A percentile compares a stretch with the other conserved stretches of the same genome.
Conservation (phyloP, 2,113 vertebrate genomes). For the Cinclus cinclus region DNA sequence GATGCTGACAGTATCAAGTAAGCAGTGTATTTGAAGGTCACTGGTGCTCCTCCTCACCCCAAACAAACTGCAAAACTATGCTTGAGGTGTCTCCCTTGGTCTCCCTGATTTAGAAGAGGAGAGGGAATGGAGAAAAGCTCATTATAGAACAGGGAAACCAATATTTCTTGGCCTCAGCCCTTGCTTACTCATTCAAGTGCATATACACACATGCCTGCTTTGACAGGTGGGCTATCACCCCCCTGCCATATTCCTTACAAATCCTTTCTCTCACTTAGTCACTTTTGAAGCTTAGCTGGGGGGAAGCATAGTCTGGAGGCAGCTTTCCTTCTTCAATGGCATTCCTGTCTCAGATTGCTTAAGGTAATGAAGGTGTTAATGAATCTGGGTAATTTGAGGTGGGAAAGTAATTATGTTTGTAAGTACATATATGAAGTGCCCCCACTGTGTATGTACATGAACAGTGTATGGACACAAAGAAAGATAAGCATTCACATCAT, state of each 20-base stretch:
- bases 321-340: background rate
- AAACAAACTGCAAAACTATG: background rate
- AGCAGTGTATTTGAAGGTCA: conserved; percentile 11
- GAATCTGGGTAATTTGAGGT: background rate
- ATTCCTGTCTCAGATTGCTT: background rate
- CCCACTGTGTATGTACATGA: background rate
- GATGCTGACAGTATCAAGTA: background rate
- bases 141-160: too few relatives aligned
- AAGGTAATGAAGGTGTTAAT: background rate
- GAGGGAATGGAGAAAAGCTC: background rate
- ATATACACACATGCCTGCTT: accelerated
- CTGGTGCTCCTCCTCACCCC: background rate
- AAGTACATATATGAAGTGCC: background rate
- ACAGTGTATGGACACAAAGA: background rate
- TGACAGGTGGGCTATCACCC: background rate
- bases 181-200: background rate
- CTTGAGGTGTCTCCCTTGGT: background rate
- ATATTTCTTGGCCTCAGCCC: background rate
- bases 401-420: background rate
- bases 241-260: background rate
- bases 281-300: background rate
- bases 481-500: background rate
- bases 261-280: background rate
- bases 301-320: background rate
- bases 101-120: background rate